phyloP scores from a whole-genome alignment of 2,888 invertebrate species.

The Notocelia uddmanniana region DNA sequence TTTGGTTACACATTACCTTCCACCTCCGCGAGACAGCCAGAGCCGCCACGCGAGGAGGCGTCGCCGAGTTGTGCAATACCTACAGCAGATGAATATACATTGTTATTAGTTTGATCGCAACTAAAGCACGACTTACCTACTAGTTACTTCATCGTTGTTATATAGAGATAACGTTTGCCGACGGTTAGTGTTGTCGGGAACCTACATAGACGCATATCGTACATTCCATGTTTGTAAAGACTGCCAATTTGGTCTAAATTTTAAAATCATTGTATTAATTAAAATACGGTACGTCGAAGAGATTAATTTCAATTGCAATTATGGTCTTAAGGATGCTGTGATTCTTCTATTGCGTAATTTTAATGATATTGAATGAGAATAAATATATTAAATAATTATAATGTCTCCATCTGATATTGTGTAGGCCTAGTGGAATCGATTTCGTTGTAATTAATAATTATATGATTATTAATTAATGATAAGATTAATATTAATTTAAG shows the following conservation, averaged over 20 bases:
- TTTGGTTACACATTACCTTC: conserved; percentile 68
- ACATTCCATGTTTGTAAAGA: conserved; percentile 86
- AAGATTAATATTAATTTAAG: conserved; percentile 77
- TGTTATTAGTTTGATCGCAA: conserved; percentile 72
- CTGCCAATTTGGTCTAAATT: conserved; percentile 86
- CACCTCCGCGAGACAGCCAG: conserved; percentile 66
- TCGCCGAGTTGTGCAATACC: conserved; percentile 57
- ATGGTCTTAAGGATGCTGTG: conserved; percentile 85
- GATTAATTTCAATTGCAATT: conserved; percentile 83
- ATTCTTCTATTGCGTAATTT: conserved; percentile 86
- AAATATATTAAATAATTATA: conserved; percentile 68
- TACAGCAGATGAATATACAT: conserved; percentile 56
- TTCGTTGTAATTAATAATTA: conserved; percentile 79
- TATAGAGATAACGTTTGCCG: conserved; percentile 80
- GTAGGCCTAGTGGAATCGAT: conserved; percentile 84
- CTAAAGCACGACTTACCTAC: conserved; percentile 64
- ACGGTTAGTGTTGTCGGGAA: conserved; percentile 83
- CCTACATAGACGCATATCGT: conserved; percentile 85
- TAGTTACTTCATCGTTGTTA: conserved; percentile 82
- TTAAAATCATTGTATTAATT: conserved; percentile 82
- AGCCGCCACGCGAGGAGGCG: conserved; percentile 52
- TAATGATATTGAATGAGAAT: conserved; percentile 73
- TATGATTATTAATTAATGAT: conserved; percentile 54
- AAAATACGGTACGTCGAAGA: conserved; percentile 82
- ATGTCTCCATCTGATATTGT: conserved; percentile 80